Conservation (phyloP, 2,797 vertebrate species). For the Cuniculus paca region DNA sequence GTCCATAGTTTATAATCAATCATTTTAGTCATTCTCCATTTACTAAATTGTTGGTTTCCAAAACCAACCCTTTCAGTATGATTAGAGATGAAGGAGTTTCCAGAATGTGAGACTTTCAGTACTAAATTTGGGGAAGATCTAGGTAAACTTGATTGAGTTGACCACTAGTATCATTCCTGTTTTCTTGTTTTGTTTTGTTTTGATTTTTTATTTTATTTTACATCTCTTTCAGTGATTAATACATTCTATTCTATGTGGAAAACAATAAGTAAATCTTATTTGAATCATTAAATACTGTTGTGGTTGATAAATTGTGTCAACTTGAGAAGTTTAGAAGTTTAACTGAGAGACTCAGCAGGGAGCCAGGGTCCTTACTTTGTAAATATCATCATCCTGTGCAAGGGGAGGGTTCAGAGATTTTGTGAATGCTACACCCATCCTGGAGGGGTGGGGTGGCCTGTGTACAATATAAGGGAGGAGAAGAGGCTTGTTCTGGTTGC, state of each 20-base stretch:
- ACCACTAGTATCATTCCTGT: neutral
- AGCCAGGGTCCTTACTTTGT: no score
- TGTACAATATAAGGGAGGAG: no score
- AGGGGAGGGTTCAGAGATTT: no score
- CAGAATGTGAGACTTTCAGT: neutral
- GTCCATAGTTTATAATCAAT: neutral
- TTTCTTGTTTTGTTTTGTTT: neutral
- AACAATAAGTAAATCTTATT: slow-evolving; percentile 3
- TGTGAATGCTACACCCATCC: no score
- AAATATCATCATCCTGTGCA: no score
- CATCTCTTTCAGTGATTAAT: neutral
- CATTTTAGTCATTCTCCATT: neutral
- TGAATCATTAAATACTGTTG: slow-evolving; percentile 4
- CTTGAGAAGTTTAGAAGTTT: no score
- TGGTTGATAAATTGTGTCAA: no score
- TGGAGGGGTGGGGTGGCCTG: no score
- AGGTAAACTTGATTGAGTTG: neutral
- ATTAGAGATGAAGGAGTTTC: neutral
- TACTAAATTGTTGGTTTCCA: neutral
- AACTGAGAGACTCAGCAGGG: no score
- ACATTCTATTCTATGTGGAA: neutral
- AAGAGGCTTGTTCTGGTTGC: no score
- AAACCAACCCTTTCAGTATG: neutral
- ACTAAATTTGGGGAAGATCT: neutral
- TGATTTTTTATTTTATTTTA: neutral